A percentile compares a stretch with the other conserved stretches of the same genome.
Evolutionary conservation across 2,888 invertebrate species (phyloP).

Genomic region (Leucophora obtusa): DNA sequence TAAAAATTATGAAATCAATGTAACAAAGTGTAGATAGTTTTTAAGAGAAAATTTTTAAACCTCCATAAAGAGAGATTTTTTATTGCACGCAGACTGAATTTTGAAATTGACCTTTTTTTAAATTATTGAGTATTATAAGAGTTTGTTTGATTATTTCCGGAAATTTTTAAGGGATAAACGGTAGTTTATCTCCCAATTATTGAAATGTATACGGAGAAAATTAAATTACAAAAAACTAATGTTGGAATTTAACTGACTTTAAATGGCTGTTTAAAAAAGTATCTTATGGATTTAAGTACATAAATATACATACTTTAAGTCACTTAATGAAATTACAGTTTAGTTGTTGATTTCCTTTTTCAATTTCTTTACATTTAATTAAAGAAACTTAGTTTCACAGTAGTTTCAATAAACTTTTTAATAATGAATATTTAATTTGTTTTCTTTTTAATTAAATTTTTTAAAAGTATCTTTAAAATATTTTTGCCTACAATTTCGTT

Average conservation of each 20-base stretch:
- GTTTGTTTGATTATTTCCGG: conserved; percentile 31
- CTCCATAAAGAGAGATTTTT: background rate
- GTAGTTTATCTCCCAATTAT: conserved; percentile 35
- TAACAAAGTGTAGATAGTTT: background rate
- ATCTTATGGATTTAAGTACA: conserved; percentile 22
- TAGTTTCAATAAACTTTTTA: no score
- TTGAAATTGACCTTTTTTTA: background rate
- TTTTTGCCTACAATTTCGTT: no score
- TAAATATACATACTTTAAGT: background rate
- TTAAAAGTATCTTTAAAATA: background rate
- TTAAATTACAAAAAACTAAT: conserved; percentile 7
- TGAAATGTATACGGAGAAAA: conserved; percentile 13
- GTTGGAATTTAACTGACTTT: conserved; percentile 36
- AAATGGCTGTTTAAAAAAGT: conserved; percentile 27
- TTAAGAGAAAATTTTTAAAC: background rate
- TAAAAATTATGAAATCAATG: background rate
- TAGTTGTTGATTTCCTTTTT: background rate
- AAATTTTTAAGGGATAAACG: conserved; percentile 47
- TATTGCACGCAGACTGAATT: background rate
- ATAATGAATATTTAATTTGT: background rate
- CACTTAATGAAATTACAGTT: conserved; percentile 37
- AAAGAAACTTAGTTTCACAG: background rate
- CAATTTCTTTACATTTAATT: background rate
- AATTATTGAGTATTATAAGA: conserved; percentile 4
- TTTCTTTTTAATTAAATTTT: conserved; percentile 4